Evolutionary conservation across 2,113 vertebrate genomes (phyloP), one percentile per base, ranked within the genome.

Genomic region (Lagopus muta): DNA sequence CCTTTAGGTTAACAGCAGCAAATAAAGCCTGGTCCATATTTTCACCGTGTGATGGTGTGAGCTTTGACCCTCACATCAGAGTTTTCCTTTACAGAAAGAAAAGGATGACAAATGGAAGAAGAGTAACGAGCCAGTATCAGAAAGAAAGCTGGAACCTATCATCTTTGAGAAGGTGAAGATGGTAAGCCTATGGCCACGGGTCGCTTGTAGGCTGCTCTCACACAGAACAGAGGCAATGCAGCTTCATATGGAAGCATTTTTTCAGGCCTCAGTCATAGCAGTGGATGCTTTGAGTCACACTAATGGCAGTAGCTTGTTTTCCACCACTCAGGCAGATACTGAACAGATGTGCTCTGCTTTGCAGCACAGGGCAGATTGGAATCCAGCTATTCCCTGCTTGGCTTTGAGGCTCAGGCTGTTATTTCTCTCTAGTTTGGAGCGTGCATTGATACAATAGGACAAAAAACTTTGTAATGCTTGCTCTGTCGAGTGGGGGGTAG

Each of bases 81-180:
- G 43, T 73, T 82, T 94, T 47, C 66, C 65, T 91, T 58, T 47
- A 22, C 96, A 99, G 99, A 99, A 99, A 98, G 99, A 99, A 94
- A 98, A 98, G 52, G 97, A 98, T 65, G 97, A 97, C 80, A 98
- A 97, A 70, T 98, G 98, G 97, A 98, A 98, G 95, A 99, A 98
- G 96, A 98, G 97, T 77, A 98, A 94, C 25, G 98, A 99, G 82
- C 96, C 98, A n/a, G 98, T 98, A 40, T 92, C 95, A 0, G 98
- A 98, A 38, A 97, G 97, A 43, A 99, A 99, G 95, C 97, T 98
- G 89, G 98, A 98, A 42, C 99, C 99, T 22, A 97, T 99, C 84
- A 98, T 99, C 92, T 99, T 99, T 97, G 99, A 99, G 98, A 99
- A 99, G 96, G 99, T 99, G 97, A 99, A 99, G 97, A 98, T 98